Conservation (phyloP, 1,140 invertebrate genomes). For the Drosophila sp. region DNA sequence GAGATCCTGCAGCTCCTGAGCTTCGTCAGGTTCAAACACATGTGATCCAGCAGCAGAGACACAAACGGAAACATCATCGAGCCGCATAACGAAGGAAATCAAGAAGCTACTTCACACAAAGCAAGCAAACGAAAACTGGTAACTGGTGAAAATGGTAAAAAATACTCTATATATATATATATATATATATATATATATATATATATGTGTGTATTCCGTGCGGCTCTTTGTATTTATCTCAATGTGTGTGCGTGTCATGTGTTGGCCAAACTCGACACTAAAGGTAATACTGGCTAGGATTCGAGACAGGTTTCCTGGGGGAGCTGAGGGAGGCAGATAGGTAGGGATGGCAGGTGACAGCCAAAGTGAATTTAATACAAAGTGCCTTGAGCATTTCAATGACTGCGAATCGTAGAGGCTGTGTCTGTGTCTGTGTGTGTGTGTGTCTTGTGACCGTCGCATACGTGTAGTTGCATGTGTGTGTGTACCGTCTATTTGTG, state of each 20-base stretch:
- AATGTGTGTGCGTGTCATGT: constrained; percentile 34
- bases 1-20: not conserved
- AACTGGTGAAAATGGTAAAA: constrained; percentile 35
- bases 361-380: constrained; percentile 71
- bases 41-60: not conserved
- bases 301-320: not conserved
- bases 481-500: constrained; percentile 6
- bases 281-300: constrained; percentile 29
- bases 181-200: constrained; percentile 7
- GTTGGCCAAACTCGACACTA: constrained; percentile 33
- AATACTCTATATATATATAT: too few species aligned
- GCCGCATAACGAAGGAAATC: constrained; percentile 66
- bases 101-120: constrained; percentile 59
- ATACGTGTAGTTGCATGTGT: not conserved
- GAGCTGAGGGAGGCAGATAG: not conserved
- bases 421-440: constrained; percentile 13
- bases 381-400: constrained; percentile 64
- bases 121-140: constrained; percentile 11
- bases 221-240: constrained; percentile 13
- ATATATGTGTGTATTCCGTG: constrained; percentile 24
- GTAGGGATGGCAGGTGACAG: constrained; percentile 54
- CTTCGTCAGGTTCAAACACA: not conserved
- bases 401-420: constrained; percentile 21
- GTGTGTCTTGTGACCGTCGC: not conserved
- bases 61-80: constrained; percentile 54